phyloP scores from a whole-genome alignment of 2,797 vertebrate species.

The Argyrosomus regius region DNA sequence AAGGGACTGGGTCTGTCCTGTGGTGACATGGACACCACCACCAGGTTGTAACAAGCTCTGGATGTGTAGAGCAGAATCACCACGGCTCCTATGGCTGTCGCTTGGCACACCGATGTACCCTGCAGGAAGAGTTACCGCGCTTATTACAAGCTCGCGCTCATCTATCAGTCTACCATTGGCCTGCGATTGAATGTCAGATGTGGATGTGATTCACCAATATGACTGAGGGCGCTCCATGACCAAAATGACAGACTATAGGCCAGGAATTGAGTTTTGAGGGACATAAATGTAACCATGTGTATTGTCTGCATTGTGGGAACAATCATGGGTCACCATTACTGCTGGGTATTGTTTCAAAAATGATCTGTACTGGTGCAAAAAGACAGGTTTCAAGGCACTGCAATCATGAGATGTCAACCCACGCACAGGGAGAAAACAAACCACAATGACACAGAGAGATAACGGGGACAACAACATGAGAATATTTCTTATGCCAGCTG shows the following conservation, averaged over 20 bases:
- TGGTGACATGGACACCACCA: conserved; percentile 90
- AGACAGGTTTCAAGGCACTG: neutral
- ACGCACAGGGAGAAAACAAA: neutral
- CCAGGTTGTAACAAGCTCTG: conserved; percentile 96
- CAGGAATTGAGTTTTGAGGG: conserved; percentile 7
- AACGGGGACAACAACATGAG: neutral
- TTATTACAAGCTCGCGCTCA: conserved; percentile 35
- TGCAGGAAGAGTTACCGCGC: conserved; percentile 62
- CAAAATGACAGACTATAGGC: conserved; percentile 4
- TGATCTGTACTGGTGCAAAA: neutral
- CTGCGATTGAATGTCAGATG: conserved; percentile 37
- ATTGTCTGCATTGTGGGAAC: neutral
- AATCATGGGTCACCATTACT: neutral
- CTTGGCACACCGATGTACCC: conserved; percentile 96
- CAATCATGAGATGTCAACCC: neutral
- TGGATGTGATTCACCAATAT: conserved; percentile 7
- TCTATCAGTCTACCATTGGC: neutral
- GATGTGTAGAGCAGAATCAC: conserved; percentile 93
- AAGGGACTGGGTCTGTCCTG: conserved; percentile 90
- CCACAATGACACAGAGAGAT: neutral
- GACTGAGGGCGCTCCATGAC: neutral
- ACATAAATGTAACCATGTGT: conserved; percentile 1
- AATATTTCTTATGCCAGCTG: neutral
- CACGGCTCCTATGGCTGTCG: conserved; percentile 89
- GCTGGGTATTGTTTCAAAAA: neutral